A percentile compares a stretch with the other conserved stretches of the same genome.
Conservation (phyloP, 2,113 vertebrate genomes). For the Rhodinocichla rosea region DNA sequence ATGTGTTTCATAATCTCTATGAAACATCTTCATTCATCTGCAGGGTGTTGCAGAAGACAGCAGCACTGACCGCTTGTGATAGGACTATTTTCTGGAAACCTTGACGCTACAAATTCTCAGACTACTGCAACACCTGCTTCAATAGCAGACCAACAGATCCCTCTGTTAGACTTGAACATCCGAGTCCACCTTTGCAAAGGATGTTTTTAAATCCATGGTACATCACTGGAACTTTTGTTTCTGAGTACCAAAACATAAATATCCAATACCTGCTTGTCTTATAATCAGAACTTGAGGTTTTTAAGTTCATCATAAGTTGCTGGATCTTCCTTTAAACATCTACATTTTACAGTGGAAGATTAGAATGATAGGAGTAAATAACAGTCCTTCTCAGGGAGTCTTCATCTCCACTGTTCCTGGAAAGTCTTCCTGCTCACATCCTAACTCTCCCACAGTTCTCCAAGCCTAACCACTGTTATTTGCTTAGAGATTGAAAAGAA, state of each 20-base stretch:
- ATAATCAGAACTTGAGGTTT: background rate
- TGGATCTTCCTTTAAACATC: background rate
- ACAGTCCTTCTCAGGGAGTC: background rate
- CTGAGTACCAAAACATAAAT: background rate
- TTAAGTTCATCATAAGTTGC: rapidly evolving
- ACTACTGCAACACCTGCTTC: background rate
- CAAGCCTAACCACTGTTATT: background rate
- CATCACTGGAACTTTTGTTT: background rate
- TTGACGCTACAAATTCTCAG: background rate
- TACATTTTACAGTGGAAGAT: background rate
- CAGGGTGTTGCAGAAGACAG: background rate
- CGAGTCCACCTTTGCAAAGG: background rate
- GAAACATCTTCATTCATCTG: background rate
- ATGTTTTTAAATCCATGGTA: background rate
- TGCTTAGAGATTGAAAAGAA: background rate
- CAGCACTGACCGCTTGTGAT: background rate
- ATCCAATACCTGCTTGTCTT: background rate
- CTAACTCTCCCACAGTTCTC: background rate
- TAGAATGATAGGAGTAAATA: background rate
- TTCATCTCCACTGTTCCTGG: background rate
- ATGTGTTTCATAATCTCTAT: background rate
- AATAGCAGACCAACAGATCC: background rate
- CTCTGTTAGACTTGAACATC: background rate
- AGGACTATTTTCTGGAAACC: background rate
- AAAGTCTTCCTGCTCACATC: background rate